These are phyloP conservation scores for Cyclina sinensis DNA, from an alignment of 1,140 invertebrate genomes.

Conservation along the genomic window DNA sequence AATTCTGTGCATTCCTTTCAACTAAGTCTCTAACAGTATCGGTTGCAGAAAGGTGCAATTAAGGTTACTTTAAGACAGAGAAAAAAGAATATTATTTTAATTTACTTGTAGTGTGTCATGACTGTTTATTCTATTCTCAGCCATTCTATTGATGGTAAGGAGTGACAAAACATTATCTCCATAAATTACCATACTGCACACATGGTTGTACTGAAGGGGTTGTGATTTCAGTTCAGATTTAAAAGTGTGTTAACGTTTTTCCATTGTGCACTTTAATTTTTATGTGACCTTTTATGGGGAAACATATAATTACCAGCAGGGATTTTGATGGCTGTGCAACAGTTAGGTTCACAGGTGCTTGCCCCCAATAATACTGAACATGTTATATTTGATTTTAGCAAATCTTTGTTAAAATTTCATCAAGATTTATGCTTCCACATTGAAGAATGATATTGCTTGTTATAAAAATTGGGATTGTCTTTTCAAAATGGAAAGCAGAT, in stretches of 20 bases:
- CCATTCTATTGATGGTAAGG: neutral
- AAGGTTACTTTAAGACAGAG: neutral
- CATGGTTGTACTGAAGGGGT: neutral
- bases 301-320: constrained; percentile 2
- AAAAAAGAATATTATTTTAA: neutral
- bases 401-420: neutral
- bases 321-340: constrained; percentile 17
- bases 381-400: neutral
- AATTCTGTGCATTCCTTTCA: too few species aligned
- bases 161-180: neutral
- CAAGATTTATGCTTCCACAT: neutral
- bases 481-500: too few species aligned
- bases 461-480: too few species aligned
- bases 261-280: constrained; percentile 36
- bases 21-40: too few species aligned
- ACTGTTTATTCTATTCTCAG: constrained; percentile 7
- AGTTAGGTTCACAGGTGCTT: constrained; percentile 31
- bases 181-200: constrained; percentile 33
- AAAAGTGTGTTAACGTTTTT: neutral
- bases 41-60: too few species aligned
- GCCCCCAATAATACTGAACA: neutral
- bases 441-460: neutral
- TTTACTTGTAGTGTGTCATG: neutral
- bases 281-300: constrained; percentile 12
- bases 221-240: neutral